Evolutionary conservation across 2,113 vertebrate species (phyloP), one percentile per base, ranked within the genome.

Genomic region (Tetraodon nigroviridis): DNA sequence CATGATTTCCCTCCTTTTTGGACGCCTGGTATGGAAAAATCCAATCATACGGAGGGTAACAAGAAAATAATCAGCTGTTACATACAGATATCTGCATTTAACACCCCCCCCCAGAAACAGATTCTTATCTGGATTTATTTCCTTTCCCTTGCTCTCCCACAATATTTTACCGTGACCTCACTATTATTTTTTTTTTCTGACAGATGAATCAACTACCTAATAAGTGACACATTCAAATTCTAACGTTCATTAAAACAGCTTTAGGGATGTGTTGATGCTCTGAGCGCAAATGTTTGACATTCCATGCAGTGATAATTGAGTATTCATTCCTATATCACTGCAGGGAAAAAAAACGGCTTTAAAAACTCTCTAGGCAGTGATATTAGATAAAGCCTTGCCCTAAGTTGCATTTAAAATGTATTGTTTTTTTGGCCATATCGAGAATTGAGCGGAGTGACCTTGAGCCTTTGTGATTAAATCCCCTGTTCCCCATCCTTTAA

Each of bases 121-220:
- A 85, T 81, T 60, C 14, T 41, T 69, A 84, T 83, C 78, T 42
- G 2, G 22, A 71, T 49, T 59, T 37, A 7, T 71, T 75, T 83
- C 70, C 69, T 58, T 68, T 55, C 40, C 20, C 42, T 63, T 52
- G 52, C 27, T 45, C 4, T 58, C 50, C 55, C 47, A 63, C 40
- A 45, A 57, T 49, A 45, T 12, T 12, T 1, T 3, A 12, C 5
- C 14, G 2, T 19, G 7, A n/a, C 29, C 29, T 37, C 51, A 13
- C 13, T 11, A 37, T 37, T 12, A 11, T 37, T 37, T 37, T 12
- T 37, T 37, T 37, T 37, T 37, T 12, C 32, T 37, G 11, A 37
- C 32, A 12, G 32, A 37, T 37, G 32, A 37, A 10, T 37, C 32
- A 37, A 37, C 32, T 37, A 11, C 3, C 10, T 11, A 11, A 37